Base-by-base conservation (phyloP, 2,888 invertebrate species). In the Perizoma affinitatum region DNA sequence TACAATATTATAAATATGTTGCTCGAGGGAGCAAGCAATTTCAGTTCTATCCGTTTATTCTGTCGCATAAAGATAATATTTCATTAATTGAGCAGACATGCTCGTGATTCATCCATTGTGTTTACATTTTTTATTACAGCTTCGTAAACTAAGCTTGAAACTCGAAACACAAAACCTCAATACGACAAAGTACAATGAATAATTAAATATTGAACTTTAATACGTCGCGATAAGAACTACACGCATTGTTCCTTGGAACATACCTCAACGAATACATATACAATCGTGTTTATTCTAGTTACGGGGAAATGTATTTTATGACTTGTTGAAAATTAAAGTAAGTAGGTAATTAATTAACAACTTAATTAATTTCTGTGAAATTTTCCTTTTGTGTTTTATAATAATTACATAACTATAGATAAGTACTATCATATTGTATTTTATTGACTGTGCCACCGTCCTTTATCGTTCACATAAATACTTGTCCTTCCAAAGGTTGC, bases 131-230 rank as follows among this genome's bases (percentile, higher is more conserved):
- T 55, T 64, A 49, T 48, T 52, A 6, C 34, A 6, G 33, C 48
- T 35, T 43, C 22, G 22, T 22, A 22, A 22, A 22, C 11, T 45
- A 53, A 55, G 38, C 59, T 36, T 61, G 10, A 44, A 58, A 60
- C 73, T 86, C 69, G 87, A 72, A 87, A 87, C 87, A 79, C 84
- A 79, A 85, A 78, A 87, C 87, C 75, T 44, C 44, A 44, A 5
- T 78, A 55, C 51, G 61, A 54, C 46, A 35, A 34, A 11, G 22
- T 22, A 22, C 43, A 22, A 48, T 11, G 50, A 54, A 51, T 47
- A 56, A 51, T 43, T 52, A 6, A 54, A 76, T 67, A 70, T 69
- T 66, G 58, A 67, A 72, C 78, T 68, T 63, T 77, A 78, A 48
- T 0, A 11, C 42, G 5, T 22, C 1, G 9, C 0, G 0, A 63